Evolutionary conservation across 2,888 invertebrate genomes (phyloP).

Genomic region (Xestobium rufovillosum): DNA sequence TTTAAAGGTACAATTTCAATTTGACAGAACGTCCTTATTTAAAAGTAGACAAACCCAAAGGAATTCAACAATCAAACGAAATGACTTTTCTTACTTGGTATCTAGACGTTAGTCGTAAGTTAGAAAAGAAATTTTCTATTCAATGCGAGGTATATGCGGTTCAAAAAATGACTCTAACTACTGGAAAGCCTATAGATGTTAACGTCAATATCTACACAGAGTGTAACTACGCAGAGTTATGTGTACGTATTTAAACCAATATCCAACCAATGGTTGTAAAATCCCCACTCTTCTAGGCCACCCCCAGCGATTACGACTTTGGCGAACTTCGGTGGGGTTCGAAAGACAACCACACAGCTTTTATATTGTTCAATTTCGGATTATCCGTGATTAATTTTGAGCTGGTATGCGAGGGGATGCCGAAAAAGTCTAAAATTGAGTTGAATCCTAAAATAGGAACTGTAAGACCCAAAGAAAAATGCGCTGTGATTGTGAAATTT

Average conservation of each 20-base stretch:
- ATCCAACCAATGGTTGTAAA: constrained; percentile 5
- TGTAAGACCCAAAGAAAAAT: constrained; percentile 30
- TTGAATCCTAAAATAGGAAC: constrained; percentile 23
- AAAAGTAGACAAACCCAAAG: background rate
- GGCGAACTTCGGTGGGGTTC: constrained; percentile 31
- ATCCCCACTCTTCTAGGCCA: constrained; percentile 32
- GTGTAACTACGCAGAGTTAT: constrained; percentile 26
- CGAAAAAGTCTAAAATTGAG: background rate
- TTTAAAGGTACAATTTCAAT: background rate
- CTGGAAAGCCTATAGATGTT: constrained; percentile 24
- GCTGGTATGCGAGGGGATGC: constrained; percentile 24
- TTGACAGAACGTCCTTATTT: background rate
- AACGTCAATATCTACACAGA: constrained; percentile 19
- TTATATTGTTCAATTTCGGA: constrained; percentile 42
- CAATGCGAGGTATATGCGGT: background rate
- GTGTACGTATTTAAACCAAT: no score
- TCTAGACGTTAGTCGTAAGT: background rate
- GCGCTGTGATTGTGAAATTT: constrained; percentile 31
- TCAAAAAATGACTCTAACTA: background rate
- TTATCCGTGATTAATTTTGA: constrained; percentile 37
- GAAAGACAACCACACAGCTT: constrained; percentile 27
- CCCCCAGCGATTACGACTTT: constrained; percentile 37
- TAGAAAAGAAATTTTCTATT: background rate
- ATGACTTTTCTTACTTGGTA: background rate
- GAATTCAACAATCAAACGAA: background rate